Percentiles rank a stretch among this genome's conserved stretches.
phyloP scores from a whole-genome alignment of 2,113 vertebrate species.

The Solea solea region DNA sequence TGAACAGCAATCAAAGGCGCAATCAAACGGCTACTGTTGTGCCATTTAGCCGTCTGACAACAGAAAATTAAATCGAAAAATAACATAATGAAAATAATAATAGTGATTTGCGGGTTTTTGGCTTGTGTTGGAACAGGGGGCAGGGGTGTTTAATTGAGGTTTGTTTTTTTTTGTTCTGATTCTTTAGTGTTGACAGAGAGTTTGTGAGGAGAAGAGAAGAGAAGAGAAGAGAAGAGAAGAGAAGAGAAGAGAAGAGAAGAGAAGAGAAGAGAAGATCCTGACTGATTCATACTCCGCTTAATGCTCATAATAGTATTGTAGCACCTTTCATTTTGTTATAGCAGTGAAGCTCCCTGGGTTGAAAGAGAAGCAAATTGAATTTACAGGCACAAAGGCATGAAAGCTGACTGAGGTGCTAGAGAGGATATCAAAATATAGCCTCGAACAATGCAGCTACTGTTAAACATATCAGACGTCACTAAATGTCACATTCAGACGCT shows the following conservation, averaged over 20 bases:
- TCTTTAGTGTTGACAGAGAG: neutral
- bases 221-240: slow-evolving; percentile 4
- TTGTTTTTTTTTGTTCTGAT: neutral
- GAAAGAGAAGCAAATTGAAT: slow-evolving; percentile 73
- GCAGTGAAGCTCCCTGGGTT: slow-evolving; percentile 51
- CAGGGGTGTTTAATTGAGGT: neutral
- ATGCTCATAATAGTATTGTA: slow-evolving; percentile 65
- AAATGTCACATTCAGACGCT: slow-evolving; percentile 43
- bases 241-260: slow-evolving; percentile 5
- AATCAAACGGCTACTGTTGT: slow-evolving; percentile 48
- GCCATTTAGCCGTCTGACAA: slow-evolving; percentile 38
- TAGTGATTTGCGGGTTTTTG: slow-evolving; percentile 11
- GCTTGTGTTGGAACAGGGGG: slow-evolving; percentile 2
- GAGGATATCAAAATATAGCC: slow-evolving; percentile 59
- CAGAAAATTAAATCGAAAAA: neutral
- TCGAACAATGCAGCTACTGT: slow-evolving; percentile 62
- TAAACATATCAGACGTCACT: slow-evolving; percentile 46
- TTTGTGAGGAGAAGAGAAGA: neutral
- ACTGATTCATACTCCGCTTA: slow-evolving; percentile 53
- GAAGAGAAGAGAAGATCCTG: slow-evolving; percentile 13
- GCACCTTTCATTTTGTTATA: slow-evolving; percentile 66
- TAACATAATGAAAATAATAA: neutral
- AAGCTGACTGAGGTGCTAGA: slow-evolving; percentile 52
- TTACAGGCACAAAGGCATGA: slow-evolving; percentile 62
- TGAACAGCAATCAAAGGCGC: slow-evolving; percentile 6